Evolutionary conservation across 1,140 invertebrate species (phyloP), one percentile per base, ranked within the genome.

Genomic region (Triops longicaudatus): DNA sequence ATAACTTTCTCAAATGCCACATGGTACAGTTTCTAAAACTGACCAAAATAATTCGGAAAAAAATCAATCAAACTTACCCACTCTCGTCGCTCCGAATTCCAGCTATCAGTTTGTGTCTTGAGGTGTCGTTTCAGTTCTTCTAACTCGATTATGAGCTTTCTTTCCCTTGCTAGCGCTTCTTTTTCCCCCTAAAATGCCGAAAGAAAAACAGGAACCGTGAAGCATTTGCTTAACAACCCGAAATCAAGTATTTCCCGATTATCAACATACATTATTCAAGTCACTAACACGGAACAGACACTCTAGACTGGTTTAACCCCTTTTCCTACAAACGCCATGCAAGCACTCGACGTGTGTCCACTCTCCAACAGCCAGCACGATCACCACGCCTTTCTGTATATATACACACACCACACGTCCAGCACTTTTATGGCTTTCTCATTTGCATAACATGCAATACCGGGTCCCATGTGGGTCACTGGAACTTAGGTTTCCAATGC

Each of bases 401-500:
- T 7, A 37, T 37, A 37, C 31, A 37, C 31, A 37, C 31, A 37
- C 31, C 31, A 37, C 31, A 37, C 31, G 31, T 37, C 31, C 31
- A 37, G 31, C 31, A 7, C 31, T 37, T 37, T 37, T 37, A 37
- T 37, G 31, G 31, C 31, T 37, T 37, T 63, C 50, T 63, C 50
- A 63, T 63, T 63, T 63, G 50, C 50, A 63, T 63, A 63, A 22
- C 31, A 63, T n/a, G 50, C 50, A 17, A 63, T 63, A 63, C 50
- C 17, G 50, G 50, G 50, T 37, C n/a, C 14, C 50, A 63, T 63
- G 50, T 63, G 50, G 50, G 50, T 63, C 50, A 63, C 50, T 63
- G 50, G 50, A 63, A 63, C 50, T 63, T 37, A 37, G 31, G 50
- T 63, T 63, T 63, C 50, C 50, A 37, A 37, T 37, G 31, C 31